These are phyloP conservation scores for Scolanthus callimorphus DNA, from an alignment of 92 coral and sea anemone genomes.

Conservation along the genomic window DNA sequence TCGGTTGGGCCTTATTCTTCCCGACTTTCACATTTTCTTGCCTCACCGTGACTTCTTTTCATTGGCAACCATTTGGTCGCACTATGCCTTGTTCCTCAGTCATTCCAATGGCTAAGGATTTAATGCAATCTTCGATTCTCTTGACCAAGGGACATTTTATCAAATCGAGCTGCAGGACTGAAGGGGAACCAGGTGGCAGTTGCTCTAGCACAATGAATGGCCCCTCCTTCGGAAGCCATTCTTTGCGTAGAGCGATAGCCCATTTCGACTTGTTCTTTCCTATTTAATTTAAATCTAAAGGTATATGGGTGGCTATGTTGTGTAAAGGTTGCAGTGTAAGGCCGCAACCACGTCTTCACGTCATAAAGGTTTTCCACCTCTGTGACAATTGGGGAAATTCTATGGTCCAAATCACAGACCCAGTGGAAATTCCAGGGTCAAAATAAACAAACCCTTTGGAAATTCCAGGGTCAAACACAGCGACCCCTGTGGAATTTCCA, in stretches of 20 bases:
- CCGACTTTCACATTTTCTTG: too few species aligned
- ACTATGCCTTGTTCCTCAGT: too few species aligned
- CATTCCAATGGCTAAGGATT: too few species aligned
- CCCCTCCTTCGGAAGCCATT: slow-evolving; percentile 22
- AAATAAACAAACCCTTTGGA: too few species aligned
- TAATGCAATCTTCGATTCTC: too few species aligned
- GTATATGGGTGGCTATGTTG: slow-evolving; percentile 41
- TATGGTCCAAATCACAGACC: not conserved
- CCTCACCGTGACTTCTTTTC: too few species aligned
- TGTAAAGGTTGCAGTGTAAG: slow-evolving; percentile 16
- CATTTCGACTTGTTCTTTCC: slow-evolving; percentile 22
- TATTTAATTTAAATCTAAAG: slow-evolving; percentile 19
- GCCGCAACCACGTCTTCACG: slow-evolving; percentile 30
- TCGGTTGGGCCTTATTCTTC: too few species aligned
- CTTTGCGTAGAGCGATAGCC: slow-evolving; percentile 14
- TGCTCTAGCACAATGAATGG: slow-evolving; percentile 15
- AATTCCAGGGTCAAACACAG: too few species aligned
- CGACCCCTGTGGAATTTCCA: too few species aligned
- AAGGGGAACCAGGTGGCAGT: slow-evolving; percentile 6
- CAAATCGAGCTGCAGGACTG: slow-evolving; percentile 12
- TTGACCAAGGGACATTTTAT: slow-evolving; percentile 6
- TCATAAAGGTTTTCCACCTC: too few species aligned
- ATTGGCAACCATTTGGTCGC: too few species aligned
- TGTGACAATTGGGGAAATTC: slow-evolving; percentile 4
- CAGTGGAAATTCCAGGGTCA: too few species aligned